Percentiles rank a stretch among this genome's conserved stretches.
phyloP scores from a whole-genome alignment of 2,797 vertebrate species.

The Malurus splendens region DNA sequence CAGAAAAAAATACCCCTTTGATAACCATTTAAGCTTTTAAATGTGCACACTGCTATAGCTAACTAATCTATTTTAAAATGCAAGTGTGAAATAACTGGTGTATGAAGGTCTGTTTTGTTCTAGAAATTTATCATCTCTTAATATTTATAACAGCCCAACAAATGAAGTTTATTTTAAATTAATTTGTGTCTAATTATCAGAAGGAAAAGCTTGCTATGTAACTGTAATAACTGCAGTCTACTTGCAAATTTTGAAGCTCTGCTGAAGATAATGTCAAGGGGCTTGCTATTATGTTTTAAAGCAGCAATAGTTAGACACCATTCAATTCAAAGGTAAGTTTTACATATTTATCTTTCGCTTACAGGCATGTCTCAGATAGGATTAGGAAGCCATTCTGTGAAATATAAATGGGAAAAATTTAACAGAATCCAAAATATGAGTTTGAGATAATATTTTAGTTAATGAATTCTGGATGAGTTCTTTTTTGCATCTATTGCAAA shows the following conservation, averaged over 20 bases:
- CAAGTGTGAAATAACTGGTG: background rate
- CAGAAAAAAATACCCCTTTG: background rate
- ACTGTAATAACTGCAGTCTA: background rate
- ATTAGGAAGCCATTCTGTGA: slow-evolving; percentile 46
- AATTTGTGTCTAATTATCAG: slow-evolving; percentile 34
- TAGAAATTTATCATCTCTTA: background rate
- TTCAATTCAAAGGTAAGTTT: slow-evolving; percentile 43
- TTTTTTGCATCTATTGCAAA: slow-evolving; percentile 3
- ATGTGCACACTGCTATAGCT: background rate
- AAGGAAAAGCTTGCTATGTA: background rate
- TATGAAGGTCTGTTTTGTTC: background rate
- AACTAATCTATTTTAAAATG: background rate
- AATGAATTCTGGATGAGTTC: slow-evolving; percentile 17
- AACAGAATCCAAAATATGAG: slow-evolving; percentile 16
- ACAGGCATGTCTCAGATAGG: slow-evolving; percentile 48
- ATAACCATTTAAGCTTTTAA: background rate
- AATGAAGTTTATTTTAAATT: slow-evolving; percentile 30
- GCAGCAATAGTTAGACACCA: background rate
- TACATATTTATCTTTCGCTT: slow-evolving; percentile 63
- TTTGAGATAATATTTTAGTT: slow-evolving; percentile 39
- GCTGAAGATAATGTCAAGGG: background rate
- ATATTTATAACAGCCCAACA: slow-evolving; percentile 9
- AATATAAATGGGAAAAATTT: slow-evolving; percentile 40
- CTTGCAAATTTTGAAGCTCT: background rate
- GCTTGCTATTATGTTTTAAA: background rate